Percentiles rank a stretch among this genome's conserved stretches.
These are phyloP conservation scores for Montipora capricornis DNA, from an alignment of 64 coral and sea anemone genomes.

Conservation along the genomic window DNA sequence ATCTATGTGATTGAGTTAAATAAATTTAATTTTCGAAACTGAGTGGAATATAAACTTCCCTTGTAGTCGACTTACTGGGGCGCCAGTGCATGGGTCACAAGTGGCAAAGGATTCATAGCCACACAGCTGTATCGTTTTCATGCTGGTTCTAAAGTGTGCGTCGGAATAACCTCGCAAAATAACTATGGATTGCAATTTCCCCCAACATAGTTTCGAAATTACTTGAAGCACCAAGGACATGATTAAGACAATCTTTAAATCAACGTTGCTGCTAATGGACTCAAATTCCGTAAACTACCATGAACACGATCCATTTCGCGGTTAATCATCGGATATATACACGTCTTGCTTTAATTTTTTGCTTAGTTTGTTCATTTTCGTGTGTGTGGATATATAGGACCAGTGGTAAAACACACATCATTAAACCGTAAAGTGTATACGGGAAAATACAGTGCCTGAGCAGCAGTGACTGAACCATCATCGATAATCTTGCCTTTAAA, in stretches of 20 bases:
- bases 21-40: slow-evolving; percentile 45
- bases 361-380: slow-evolving; percentile 44
- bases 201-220: neutral
- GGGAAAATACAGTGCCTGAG: neutral
- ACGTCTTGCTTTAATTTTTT: slow-evolving; percentile 53
- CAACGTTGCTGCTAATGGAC: slow-evolving; percentile 42
- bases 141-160: neutral
- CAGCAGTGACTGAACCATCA: neutral
- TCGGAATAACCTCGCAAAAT: neutral
- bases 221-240: neutral
- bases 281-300: slow-evolving; percentile 41
- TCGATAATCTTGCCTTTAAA: neutral
- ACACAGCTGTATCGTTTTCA: neutral
- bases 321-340: slow-evolving; percentile 66
- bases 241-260: slow-evolving; percentile 58
- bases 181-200: neutral
- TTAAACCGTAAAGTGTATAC: slow-evolving; percentile 23
- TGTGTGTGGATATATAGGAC: slow-evolving; percentile 46
- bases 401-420: slow-evolving; percentile 41
- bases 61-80: neutral
- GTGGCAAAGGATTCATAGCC: no score
- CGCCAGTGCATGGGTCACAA: no score
- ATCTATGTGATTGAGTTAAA: slow-evolving; percentile 40
- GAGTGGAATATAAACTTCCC: neutral
- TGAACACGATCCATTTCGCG: slow-evolving; percentile 63